Base-by-base conservation (phyloP, 2,888 invertebrate genomes). In the Drosophila putrida region DNA sequence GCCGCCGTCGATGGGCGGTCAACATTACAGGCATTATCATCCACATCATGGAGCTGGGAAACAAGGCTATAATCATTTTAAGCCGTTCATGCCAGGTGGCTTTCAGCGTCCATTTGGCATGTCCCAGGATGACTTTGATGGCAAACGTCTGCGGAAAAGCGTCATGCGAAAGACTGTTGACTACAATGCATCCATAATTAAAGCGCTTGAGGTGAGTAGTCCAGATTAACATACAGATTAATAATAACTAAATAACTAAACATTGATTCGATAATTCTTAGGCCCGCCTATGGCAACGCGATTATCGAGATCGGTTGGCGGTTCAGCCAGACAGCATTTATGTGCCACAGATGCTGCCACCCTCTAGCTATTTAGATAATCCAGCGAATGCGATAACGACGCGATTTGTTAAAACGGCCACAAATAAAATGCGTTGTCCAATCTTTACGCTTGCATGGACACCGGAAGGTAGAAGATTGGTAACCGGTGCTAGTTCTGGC, bases 401-500 rank as follows among this genome's bases (percentile, higher is more conserved):
- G 44, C 93, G 98, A 90, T 99, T 99, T 93, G 99, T 99, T 6
- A 97, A 99, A 93, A 98, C 99, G n/a, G 99, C 99, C 8, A 99
- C 99, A 60, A 99, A 99, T 93, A 99, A 99, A 94, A 98, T 99
- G 96, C 95, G 99, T 82, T 99, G 99, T 93, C 99, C 99, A 0
- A 98, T 99, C 88, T 99, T 99, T 92, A 98, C 98, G 88, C 96
- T 99, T 91, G 98, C 98, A 11, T 99, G 99, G 99, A 99, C 99
- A 6, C 99, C 99, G 0, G 99, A 99, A 93, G 99, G 99, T 11
- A 95, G 99, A 77, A 95, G 99, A 80, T 94, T 99, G 71, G 97
- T 99, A 6, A 99, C 99, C 1, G 99, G 99, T 9, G 99, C 99
- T 25, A 99, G 99, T 31, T 99, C 99, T 61, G 99, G 99, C 46